Base-by-base conservation (phyloP, 1,140 invertebrate genomes). In the Brachionus manjavacas region DNA sequence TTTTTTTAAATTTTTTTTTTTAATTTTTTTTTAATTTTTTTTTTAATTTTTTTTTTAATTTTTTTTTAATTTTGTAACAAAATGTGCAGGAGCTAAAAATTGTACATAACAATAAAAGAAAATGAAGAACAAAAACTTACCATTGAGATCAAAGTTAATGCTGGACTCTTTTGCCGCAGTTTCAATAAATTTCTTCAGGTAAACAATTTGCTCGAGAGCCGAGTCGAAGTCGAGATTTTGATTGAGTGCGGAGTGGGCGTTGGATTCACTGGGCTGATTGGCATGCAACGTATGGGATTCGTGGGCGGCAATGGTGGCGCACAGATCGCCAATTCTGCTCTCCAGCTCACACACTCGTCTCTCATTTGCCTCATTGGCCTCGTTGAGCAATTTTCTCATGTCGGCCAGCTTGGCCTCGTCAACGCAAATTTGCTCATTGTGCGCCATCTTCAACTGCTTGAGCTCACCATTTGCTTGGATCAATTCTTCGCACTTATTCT, bases 401-500 rank as follows among this genome's bases (percentile, higher is more conserved):
- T 46, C 11, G 23, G 12, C 12, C 25, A 81, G 41, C 23, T 81
- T 23, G 14, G 8, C 25, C 25, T 68, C 79, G 25, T 64, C 52
- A 3, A n/a, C 3, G 0, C n/a, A 25, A 14, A 81, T 43, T 31
- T 64, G 52, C 16, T 68, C 64, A 23, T 14, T 43, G n/a, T 81
- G 79, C 20, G 28, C 39, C 25, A 81, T 23, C 31, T 43, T 81
- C n/a, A 81, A 64, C 11, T 81, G 35, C 23, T 68, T 81, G 1
- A 81, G 39, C 16, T 81, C 79, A 12, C 14, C 60, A 43, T 41
- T 46, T 23, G 35, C 35, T 25, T 81, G 79, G 9, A 64, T 35
- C 16, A 81, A 20, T 14, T 81, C 79, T 43, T 81, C 79, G 11
- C 79, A 81, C 14, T 81, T 81, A 11, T 81, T 81, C n/a, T 81